A percentile compares a stretch with the other conserved stretches of the same genome.
Conservation (phyloP, 1,140 invertebrate genomes). For the Leucophenga varia region DNA sequence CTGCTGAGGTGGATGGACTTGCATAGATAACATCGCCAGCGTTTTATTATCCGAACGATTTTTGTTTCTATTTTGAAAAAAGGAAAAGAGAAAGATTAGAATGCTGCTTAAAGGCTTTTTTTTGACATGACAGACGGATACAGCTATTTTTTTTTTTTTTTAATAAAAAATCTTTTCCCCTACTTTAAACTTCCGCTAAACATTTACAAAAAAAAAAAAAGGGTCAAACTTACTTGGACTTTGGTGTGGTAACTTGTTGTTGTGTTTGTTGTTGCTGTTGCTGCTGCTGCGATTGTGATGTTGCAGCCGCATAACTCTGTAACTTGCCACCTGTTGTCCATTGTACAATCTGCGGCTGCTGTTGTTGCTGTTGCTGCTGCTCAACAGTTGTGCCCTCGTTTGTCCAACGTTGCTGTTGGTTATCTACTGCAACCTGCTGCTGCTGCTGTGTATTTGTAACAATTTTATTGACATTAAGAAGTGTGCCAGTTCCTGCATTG, state of each 20-base stretch:
- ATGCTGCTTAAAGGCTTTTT: too few relatives aligned
- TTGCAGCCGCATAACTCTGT: slow-evolving; percentile 32
- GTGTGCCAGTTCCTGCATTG: slow-evolving; percentile 54
- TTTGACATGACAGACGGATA: too few relatives aligned
- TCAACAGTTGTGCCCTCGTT: slow-evolving; percentile 27
- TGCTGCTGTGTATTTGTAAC: slow-evolving; percentile 34
- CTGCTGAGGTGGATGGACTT: slow-evolving; percentile 42
- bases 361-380: slow-evolving; percentile 27
- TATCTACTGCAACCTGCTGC: slow-evolving; percentile 24
- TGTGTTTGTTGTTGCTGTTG: slow-evolving; percentile 16
- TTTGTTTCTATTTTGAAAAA: slow-evolving; percentile 47
- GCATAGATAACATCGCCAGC: slow-evolving; percentile 46
- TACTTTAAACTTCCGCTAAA: background rate
- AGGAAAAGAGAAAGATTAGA: too few relatives aligned
- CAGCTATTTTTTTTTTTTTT: background rate
- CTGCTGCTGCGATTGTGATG: background rate
- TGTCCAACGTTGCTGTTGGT: slow-evolving; percentile 32
- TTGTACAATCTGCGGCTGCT: slow-evolving; percentile 42
- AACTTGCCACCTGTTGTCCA: slow-evolving; percentile 49
- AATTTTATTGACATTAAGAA: slow-evolving; percentile 20
- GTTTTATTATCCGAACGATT: slow-evolving; percentile 34
- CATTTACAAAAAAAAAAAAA: too few relatives aligned
- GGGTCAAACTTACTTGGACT: slow-evolving; percentile 34
- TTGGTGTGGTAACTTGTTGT: slow-evolving; percentile 36
- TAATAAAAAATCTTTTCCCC: background rate